Evolutionary conservation across 35 echinoderm and acorn worm genomes (phyloP).

Genomic region (Ophiothrix spiculata): DNA sequence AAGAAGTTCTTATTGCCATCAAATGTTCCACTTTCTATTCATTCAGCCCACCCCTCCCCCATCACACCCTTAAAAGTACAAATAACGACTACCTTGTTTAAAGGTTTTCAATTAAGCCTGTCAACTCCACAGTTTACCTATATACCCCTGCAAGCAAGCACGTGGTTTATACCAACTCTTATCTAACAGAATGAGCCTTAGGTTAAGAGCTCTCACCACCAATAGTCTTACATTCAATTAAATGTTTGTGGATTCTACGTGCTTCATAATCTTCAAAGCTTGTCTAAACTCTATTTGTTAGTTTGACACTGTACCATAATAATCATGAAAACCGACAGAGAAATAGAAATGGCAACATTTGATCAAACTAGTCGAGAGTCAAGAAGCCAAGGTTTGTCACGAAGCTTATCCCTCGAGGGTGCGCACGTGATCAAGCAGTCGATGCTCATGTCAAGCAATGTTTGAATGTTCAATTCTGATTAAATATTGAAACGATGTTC

Average conservation of each 20-base stretch:
- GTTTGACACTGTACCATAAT: background rate
- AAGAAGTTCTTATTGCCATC: background rate
- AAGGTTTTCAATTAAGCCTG: background rate
- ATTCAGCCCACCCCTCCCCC: no score
- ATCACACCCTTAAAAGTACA: background rate
- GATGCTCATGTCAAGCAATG: background rate
- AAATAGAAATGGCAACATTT: slow-evolving; percentile 8
- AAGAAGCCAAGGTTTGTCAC: background rate
- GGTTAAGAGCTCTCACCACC: background rate
- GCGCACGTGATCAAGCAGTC: background rate
- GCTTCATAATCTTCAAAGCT: background rate
- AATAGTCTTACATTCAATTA: slow-evolving; percentile 14
- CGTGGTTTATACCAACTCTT: background rate
- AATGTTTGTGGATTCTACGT: background rate
- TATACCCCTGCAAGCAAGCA: background rate
- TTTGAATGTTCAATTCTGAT: slow-evolving; percentile 3
- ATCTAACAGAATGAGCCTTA: background rate
- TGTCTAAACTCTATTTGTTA: background rate
- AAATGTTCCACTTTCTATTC: no score
- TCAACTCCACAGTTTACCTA: background rate
- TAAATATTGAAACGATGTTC: background rate
- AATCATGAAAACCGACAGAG: background rate
- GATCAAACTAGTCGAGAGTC: background rate
- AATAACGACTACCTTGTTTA: background rate
- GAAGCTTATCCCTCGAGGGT: background rate